Conservation (phyloP, 2,888 invertebrate genomes). For the Drosophila nigricruria region DNA sequence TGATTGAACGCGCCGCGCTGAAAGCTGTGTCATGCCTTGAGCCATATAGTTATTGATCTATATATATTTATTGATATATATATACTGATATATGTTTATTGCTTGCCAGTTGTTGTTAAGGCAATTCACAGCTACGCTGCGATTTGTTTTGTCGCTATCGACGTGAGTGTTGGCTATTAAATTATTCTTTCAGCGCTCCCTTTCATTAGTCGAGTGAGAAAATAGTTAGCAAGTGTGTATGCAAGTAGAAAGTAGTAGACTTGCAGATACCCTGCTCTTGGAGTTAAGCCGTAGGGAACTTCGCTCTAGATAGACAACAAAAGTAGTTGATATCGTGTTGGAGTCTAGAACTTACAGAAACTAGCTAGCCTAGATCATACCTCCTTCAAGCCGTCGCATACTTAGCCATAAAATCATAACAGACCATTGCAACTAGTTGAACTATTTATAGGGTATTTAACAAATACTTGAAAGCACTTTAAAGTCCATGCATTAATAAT, state of each 20-base stretch:
- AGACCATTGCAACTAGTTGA: neutral
- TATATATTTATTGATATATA: slow-evolving; percentile 27
- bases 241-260: neutral
- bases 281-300: neutral
- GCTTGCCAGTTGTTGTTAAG: slow-evolving; percentile 24
- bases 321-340: too few species aligned
- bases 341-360: neutral
- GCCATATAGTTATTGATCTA: slow-evolving; percentile 12
- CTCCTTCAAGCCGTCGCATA: neutral
- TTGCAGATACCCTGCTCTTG: neutral
- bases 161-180: slow-evolving; percentile 5
- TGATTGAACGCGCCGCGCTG: slow-evolving; percentile 53
- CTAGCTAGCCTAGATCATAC: neutral
- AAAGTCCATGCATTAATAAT: slow-evolving; percentile 25
- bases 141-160: slow-evolving; percentile 2
- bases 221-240: neutral
- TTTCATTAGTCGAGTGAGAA: slow-evolving; percentile 4
- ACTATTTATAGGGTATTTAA: slow-evolving; percentile 1
- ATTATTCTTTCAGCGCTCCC: slow-evolving; percentile 13
- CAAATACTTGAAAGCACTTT: slow-evolving; percentile 18
- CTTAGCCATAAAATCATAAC: neutral
- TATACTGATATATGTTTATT: slow-evolving; percentile 25
- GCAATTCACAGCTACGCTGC: slow-evolving; percentile 30
- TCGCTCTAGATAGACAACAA: too few species aligned
- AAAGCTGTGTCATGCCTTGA: slow-evolving; percentile 35